Evolutionary conservation across 1,140 invertebrate species (phyloP), one percentile per base, ranked within the genome.

Genomic region (Rhyzopertha dominica): DNA sequence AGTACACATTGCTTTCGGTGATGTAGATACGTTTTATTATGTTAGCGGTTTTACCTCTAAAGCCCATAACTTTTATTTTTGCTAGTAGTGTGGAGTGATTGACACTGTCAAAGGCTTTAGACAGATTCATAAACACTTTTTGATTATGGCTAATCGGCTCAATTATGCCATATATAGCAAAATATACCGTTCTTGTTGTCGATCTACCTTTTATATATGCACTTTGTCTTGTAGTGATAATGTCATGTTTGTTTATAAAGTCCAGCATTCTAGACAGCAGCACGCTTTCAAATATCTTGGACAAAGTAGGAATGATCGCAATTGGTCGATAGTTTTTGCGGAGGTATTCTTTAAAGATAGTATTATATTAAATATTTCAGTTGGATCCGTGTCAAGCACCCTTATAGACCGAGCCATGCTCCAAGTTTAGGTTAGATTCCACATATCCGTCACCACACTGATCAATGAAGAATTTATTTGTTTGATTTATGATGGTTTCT

Each of bases 301-400:
- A 35, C 4, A 35, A 8, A 35, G 8, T 16, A n/a, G 32, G 18
- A 7, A 35, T 35, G 18, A 35, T 19, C 14, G 32, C 18, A 20
- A 35, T 35, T n/a, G 32, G 32, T 19, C 32, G 18, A n/a, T 35
- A 35, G 12, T 35, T 35, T 8, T 35, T 35, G 32, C 18, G 16
- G 18, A 19, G 4, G 12, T 35, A 35, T 35, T 35, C 32, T 35
- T 35, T 16, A 30, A 30, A 12, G 12, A 5, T 10, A 30, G 29
- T 12, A 30, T 30, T 5, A 30, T 30, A 16, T 30, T 30, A 13
- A 12, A 13, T 30, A 30, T 30, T 30, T 30, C 29, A 13, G 29
- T 30, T 16, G 29, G 29, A 30, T 30, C 29, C 17, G 29, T 30
- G 29, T n/a, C n/a, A n/a, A n/a, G n/a, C n/a, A n/a, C n/a, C n/a